A percentile compares a stretch with the other conserved stretches of the same genome.
These are phyloP conservation scores for Choristoneura rosaceana DNA, from an alignment of 2,888 invertebrate species.

Conservation along the genomic window DNA sequence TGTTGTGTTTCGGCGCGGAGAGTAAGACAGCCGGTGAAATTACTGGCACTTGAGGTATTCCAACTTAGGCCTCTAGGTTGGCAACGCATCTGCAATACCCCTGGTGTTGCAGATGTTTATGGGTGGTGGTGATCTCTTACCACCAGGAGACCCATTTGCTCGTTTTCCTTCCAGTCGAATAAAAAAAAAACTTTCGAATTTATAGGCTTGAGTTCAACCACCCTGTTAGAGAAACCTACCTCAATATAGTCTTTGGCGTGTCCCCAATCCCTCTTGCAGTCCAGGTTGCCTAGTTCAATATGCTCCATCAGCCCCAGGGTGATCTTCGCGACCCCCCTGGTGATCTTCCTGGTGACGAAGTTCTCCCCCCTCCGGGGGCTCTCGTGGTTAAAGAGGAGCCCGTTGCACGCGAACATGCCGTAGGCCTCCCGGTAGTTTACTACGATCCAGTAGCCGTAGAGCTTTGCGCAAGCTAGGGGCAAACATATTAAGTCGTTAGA, in stretches of 20 bases:
- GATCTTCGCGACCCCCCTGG: constrained; percentile 98
- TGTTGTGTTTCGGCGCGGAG: no score
- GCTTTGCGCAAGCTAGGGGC: constrained; percentile 94
- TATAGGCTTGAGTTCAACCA: no score
- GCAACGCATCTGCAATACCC: no score
- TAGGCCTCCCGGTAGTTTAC: constrained; percentile 98
- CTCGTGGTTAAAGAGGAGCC: constrained; percentile 98
- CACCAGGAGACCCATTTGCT: no score
- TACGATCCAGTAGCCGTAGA: constrained; percentile 98
- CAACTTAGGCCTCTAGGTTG: no score
- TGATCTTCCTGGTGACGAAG: constrained; percentile 99
- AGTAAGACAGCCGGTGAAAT: no score
- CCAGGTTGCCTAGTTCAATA: constrained; percentile 97
- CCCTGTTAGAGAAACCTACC: constrained; percentile 73
- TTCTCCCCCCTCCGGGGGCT: constrained; percentile 98
- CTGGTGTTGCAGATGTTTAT: no score
- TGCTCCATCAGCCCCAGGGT: constrained; percentile 93
- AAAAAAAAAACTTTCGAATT: no score
- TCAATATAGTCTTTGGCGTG: constrained; percentile 98
- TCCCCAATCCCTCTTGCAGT: constrained; percentile 99
- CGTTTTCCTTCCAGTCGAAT: no score
- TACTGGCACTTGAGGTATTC: no score
- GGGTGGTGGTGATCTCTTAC: no score
- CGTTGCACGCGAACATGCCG: constrained; percentile 97
- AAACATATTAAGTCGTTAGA: background rate